These are phyloP conservation scores for Osmerus eperlanus DNA, from an alignment of 2,113 vertebrate genomes.

Conservation along the genomic window DNA sequence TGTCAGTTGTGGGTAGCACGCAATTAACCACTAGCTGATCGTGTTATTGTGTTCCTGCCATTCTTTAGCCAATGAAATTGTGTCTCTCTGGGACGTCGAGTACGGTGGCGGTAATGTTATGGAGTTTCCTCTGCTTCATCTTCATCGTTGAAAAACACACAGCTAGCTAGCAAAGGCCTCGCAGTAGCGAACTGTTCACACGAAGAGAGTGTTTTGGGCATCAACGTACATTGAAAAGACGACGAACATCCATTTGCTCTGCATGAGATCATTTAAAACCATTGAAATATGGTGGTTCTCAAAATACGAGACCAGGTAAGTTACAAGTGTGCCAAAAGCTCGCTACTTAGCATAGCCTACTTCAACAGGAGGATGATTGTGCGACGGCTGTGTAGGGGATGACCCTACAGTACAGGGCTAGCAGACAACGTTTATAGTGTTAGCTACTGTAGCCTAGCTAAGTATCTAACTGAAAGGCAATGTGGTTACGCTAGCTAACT, in stretches of 20 bases:
- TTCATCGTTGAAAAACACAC: conserved; percentile 47
- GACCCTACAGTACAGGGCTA: no score
- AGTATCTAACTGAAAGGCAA: no score
- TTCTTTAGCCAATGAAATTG: conserved; percentile 32
- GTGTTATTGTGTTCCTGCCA: background rate
- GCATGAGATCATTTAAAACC: conserved; percentile 62
- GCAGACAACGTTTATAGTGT: no score
- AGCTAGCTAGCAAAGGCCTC: conserved; percentile 62
- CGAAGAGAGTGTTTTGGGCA: conserved; percentile 30
- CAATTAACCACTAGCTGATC: conserved; percentile 27
- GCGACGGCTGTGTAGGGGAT: no score
- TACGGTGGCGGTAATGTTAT: conserved; percentile 68
- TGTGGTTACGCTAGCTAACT: no score
- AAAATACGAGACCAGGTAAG: conserved; percentile 79
- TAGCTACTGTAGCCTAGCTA: no score
- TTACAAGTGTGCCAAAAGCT: conserved; percentile 23
- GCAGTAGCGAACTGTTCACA: conserved; percentile 36
- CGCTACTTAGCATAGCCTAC: conserved; percentile 41
- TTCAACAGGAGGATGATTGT: conserved; percentile 19
- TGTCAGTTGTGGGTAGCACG: background rate
- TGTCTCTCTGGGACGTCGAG: conserved; percentile 30
- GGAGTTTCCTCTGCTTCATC: conserved; percentile 65
- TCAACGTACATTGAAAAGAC: conserved; percentile 40
- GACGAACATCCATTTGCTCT: conserved; percentile 47
- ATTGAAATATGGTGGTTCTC: conserved; percentile 77